These are phyloP conservation scores for Pachyrhynchus sulphureomaculatus DNA, from an alignment of 1,140 invertebrate genomes.

Conservation along the genomic window DNA sequence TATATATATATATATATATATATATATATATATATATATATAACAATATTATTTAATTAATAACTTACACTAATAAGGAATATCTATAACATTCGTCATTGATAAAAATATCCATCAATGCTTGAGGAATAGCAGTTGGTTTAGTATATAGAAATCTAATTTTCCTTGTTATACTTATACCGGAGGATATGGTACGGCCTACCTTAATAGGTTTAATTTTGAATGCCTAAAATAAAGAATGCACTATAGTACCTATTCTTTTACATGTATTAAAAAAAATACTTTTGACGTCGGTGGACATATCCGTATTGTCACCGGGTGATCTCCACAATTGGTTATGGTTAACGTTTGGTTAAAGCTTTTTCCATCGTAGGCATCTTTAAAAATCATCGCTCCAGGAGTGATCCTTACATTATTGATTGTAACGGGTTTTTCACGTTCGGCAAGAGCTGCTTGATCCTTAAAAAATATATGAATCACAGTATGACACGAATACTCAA, in stretches of 20 bases:
- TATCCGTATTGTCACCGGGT: constrained; percentile 22
- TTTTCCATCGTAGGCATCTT: constrained; percentile 35
- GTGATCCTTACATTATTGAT: constrained; percentile 20
- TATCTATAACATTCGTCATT: constrained; percentile 25
- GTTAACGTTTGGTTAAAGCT: constrained; percentile 21
- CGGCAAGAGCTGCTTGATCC: too few species aligned
- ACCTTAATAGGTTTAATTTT: constrained; percentile 17
- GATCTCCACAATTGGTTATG: constrained; percentile 26
- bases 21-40: neutral
- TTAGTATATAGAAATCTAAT: constrained; percentile 21
- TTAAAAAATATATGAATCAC: too few species aligned
- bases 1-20: too few species aligned
- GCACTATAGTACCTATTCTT: too few species aligned
- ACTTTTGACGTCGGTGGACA: constrained; percentile 30
- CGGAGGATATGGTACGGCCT: constrained; percentile 17
- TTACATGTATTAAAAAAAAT: too few species aligned
- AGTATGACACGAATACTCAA: too few species aligned
- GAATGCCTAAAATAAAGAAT: constrained; percentile 24
- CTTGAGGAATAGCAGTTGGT: constrained; percentile 25
- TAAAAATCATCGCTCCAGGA: constrained; percentile 28
- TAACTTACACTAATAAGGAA: constrained; percentile 26
- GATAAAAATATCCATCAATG: constrained; percentile 24
- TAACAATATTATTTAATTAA: neutral
- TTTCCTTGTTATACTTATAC: constrained; percentile 20
- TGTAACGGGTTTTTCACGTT: neutral